Evolutionary conservation across 2,888 invertebrate species (phyloP), one percentile per base, ranked within the genome.

Genomic region (Erebia aethiops): DNA sequence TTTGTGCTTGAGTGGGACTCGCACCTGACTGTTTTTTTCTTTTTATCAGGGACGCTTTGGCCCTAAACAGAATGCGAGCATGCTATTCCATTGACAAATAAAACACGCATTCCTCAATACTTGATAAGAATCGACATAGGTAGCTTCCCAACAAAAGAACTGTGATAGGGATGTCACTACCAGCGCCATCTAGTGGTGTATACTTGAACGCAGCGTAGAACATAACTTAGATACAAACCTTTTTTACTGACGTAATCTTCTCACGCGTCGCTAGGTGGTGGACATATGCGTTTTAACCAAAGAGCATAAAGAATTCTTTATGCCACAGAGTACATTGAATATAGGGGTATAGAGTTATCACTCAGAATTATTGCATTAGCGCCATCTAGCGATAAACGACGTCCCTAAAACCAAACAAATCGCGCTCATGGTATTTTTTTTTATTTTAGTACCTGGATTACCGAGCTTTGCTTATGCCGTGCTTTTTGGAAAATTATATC

Each of bases 61-160:
- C 21, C 46, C 18, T 49, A 60, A 60, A 60, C 18, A 18, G 62
- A 46, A 62, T 26, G 18, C 62, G 49, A 62, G 21, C 49, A 21
- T 18, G 21, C 62, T 18, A 46, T 62, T 52, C 51, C 67, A 67
- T 67, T 60, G 51, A 61, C 67, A 67, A 74, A 75, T 72, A 73
- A 74, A 71, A 71, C 71, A 70, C 67, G 73, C 72, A 72, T 74
- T 69, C 71, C 70, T 64, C 63, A 64, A 73, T 73, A 67, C 71
- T 61, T 71, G 72, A 71, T 69, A 66, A 63, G 61, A 69, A 69
- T 71, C 67, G 70, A 71, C 70, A 68, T 72, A n/a, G n/a, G n/a
- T n/a, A 74, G 61, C 58, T 69, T 66, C 63, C 67, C 49, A 67
- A 63, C 68, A 74, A 67, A 65, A 67, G 18, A 16, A 58, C 11